phyloP scores from a whole-genome alignment of 2,888 invertebrate species.

The Euphydryas editha region DNA sequence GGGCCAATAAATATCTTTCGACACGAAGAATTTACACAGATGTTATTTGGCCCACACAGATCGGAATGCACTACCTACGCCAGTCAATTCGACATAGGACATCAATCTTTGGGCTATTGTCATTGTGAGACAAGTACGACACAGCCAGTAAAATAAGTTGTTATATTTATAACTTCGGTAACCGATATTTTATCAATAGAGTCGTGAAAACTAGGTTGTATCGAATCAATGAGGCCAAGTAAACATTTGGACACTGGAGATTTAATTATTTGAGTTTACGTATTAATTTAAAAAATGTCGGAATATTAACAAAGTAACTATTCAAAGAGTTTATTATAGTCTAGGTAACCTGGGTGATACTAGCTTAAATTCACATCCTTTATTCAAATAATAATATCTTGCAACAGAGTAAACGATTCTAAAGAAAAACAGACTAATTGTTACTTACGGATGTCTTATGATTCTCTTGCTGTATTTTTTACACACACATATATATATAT shows the following conservation, averaged over 20 bases:
- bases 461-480: too few relatives aligned
- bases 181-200: constrained; percentile 24
- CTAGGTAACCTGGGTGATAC: too few relatives aligned
- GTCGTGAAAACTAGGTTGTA: constrained; percentile 5
- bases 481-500: too few relatives aligned
- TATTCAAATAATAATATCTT: too few relatives aligned
- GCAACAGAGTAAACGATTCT: too few relatives aligned
- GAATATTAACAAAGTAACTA: background rate
- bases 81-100: constrained; percentile 48
- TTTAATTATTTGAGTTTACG: background rate
- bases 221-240: background rate
- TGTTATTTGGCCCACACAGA: constrained; percentile 65
- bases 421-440: too few relatives aligned
- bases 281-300: background rate
- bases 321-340: too few relatives aligned
- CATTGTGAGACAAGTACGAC: constrained; percentile 43
- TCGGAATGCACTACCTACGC: constrained; percentile 72
- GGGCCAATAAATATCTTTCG: constrained; percentile 52
- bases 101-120: constrained; percentile 56
- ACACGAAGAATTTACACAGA: constrained; percentile 61
- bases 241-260: constrained; percentile 5
- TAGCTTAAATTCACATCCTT: too few relatives aligned
- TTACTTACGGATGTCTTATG: too few relatives aligned
- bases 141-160: constrained; percentile 31
- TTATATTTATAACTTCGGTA: constrained; percentile 29